phyloP scores from a whole-genome alignment of 2,888 invertebrate species.

The Nebria brevicollis region DNA sequence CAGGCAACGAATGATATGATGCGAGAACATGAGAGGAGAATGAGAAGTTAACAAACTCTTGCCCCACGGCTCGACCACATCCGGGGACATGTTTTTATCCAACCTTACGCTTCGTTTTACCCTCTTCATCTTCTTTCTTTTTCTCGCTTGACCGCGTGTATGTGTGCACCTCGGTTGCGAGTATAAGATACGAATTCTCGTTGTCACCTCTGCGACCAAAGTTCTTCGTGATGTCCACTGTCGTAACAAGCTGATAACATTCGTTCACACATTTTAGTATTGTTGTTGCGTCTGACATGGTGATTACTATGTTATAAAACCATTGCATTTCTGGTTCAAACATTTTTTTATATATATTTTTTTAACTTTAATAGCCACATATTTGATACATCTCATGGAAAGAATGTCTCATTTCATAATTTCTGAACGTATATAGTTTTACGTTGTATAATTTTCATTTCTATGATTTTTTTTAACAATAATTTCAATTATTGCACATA shows the following conservation, averaged over 20 bases:
- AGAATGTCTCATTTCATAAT: no score
- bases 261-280: constrained; percentile 1
- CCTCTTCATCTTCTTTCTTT: not conserved
- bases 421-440: no score
- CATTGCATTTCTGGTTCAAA: not conserved
- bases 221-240: not conserved
- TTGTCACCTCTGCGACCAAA: not conserved
- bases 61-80: constrained; percentile 57
- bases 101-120: not conserved
- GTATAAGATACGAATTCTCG: not conserved
- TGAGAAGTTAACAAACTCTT: constrained; percentile 45
- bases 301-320: not conserved
- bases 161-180: not conserved
- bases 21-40: not conserved
- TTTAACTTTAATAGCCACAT: no score
- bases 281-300: not conserved
- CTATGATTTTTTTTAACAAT: no score
- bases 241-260: not conserved
- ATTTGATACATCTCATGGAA: no score
- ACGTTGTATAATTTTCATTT: no score
- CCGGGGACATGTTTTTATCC: constrained; percentile 58
- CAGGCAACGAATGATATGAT: not conserved
- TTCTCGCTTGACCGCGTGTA: not conserved
- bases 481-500: no score
- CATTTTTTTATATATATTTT: no score